Percentiles rank a stretch among this genome's conserved stretches.
These are phyloP conservation scores for Bufotes viridis DNA, from an alignment of 2,797 vertebrate species.

Conservation along the genomic window DNA sequence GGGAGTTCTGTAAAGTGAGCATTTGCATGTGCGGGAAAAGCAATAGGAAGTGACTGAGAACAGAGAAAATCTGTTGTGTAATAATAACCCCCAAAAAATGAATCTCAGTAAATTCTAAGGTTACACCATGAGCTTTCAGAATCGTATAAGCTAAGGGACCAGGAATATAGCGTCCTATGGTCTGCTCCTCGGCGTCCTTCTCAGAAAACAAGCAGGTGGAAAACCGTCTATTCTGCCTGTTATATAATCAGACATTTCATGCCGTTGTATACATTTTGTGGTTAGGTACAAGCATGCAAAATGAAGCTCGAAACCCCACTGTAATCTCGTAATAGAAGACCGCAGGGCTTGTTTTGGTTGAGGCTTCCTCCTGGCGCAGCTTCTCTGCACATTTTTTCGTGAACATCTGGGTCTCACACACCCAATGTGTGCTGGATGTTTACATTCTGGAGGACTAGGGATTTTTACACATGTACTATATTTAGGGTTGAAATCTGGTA, in stretches of 20 bases:
- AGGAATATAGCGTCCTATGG: not conserved
- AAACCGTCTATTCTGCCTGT: not conserved
- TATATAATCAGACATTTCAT: not conserved
- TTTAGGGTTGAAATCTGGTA: slow-evolving; percentile 16
- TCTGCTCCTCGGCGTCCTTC: not conserved
- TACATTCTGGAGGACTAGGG: not conserved
- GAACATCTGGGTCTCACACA: slow-evolving; percentile 37
- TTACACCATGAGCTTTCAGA: not conserved
- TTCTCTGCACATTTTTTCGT: not conserved
- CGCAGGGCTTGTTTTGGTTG: slow-evolving; percentile 28
- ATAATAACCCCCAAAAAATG: not conserved
- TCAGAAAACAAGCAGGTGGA: not conserved
- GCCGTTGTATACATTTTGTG: slow-evolving; percentile 26
- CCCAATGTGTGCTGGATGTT: slow-evolving; percentile 22
- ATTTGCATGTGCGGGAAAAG: slow-evolving; percentile 1
- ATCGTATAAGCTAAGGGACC: not conserved
- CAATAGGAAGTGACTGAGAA: slow-evolving; percentile 37
- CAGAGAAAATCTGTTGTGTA: slow-evolving; percentile 7
- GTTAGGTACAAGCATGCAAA: slow-evolving; percentile 38
- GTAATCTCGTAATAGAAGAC: slow-evolving; percentile 2
- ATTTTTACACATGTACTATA: not conserved
- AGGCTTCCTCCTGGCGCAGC: not conserved
- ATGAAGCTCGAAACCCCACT: not conserved
- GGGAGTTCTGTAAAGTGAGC: not conserved
- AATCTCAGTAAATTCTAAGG: not conserved